Percentiles rank a stretch among this genome's conserved stretches.
Evolutionary conservation across 2,888 invertebrate genomes (phyloP).

Genomic region (Beris chalybata): DNA sequence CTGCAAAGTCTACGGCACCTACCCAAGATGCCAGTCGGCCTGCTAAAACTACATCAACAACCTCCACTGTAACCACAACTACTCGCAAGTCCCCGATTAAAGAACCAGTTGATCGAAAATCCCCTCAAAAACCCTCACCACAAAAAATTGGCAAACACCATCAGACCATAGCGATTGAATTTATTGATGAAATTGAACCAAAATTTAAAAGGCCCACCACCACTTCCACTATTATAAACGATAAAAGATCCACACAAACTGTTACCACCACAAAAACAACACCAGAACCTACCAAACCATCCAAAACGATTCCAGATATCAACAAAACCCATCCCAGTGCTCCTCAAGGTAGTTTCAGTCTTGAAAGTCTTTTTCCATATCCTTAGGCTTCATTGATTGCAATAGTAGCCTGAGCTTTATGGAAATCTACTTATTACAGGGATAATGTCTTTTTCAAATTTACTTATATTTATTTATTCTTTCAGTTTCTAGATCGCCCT

Average conservation of each 20-base stretch:
- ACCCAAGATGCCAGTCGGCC: not conserved
- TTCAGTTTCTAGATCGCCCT: slow-evolving; percentile 34
- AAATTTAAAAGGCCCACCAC: not conserved
- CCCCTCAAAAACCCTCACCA: slow-evolving; percentile 5
- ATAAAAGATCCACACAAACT: slow-evolving; percentile 36
- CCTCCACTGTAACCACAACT: slow-evolving; percentile 1
- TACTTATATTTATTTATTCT: not conserved
- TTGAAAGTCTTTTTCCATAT: not conserved
- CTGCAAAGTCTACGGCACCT: not conserved
- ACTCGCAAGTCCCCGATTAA: slow-evolving; percentile 7
- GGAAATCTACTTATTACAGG: not conserved
- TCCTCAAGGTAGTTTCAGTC: slow-evolving; percentile 31
- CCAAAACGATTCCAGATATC: slow-evolving; percentile 15
- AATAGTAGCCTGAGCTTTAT: not conserved
- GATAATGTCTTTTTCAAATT: too few species aligned
- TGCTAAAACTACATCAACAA: not conserved
- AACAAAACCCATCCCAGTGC: slow-evolving; percentile 31
- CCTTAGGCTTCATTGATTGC: not conserved
- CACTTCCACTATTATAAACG: slow-evolving; percentile 1
- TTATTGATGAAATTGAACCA: slow-evolving; percentile 10
- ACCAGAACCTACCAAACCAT: slow-evolving; percentile 37
- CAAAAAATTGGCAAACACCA: slow-evolving; percentile 9
- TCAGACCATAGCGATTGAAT: slow-evolving; percentile 16
- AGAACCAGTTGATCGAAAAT: not conserved
- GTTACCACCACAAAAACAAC: slow-evolving; percentile 23